Conservation (phyloP, 2,888 invertebrate genomes). For the Dolomedes plantarius region DNA sequence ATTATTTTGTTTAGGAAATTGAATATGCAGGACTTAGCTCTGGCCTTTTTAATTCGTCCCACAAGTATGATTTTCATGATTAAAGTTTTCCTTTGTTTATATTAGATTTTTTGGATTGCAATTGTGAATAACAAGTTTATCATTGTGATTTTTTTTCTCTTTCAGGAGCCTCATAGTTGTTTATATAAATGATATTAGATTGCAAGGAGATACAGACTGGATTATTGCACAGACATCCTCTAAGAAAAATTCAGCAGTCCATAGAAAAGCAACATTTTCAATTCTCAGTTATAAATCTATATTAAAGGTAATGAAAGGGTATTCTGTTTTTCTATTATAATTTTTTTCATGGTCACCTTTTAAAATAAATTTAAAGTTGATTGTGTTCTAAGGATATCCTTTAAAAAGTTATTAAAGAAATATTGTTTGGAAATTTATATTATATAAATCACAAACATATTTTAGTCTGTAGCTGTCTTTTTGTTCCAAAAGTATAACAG, state of each 20-base stretch:
- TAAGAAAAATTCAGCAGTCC: not conserved
- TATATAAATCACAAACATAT: too few species aligned
- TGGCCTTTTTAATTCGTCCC: constrained; percentile 64
- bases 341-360: too few species aligned
- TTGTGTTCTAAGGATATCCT: too few species aligned
- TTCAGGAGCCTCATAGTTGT: constrained; percentile 57
- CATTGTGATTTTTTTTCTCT: constrained; percentile 18
- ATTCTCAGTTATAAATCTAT: constrained; percentile 18
- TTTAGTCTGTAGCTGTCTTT: too few species aligned
- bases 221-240: constrained; percentile 15
- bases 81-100: too few species aligned
- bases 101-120: too few species aligned
- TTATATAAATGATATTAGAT: constrained; percentile 62
- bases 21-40: constrained; percentile 69
- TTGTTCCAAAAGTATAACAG: too few species aligned
- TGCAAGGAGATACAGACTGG: constrained; percentile 67
- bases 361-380: too few species aligned
- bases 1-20: constrained; percentile 64
- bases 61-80: constrained; percentile 47
- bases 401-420: too few species aligned
- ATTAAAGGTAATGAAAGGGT: constrained; percentile 57
- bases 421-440: too few species aligned
- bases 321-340: too few species aligned
- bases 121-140: too few species aligned
- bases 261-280: constrained; percentile 1